phyloP scores from a whole-genome alignment of 92 coral and sea anemone species.

The Diadumene lineata region DNA sequence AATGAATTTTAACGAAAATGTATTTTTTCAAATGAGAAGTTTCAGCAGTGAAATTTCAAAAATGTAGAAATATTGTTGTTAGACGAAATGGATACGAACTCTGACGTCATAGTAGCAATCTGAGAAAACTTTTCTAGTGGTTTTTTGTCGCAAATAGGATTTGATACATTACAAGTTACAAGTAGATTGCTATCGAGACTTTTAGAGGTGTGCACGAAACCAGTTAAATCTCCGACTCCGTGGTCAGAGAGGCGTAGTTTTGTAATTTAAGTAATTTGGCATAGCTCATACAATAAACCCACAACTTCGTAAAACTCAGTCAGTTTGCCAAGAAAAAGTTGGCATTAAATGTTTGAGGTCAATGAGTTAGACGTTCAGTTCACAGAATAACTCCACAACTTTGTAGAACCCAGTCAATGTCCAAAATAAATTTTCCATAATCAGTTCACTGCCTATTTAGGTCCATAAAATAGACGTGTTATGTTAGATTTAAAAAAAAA shows the following conservation, averaged over 20 bases:
- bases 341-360: neutral
- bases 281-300: neutral
- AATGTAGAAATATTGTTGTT: neutral
- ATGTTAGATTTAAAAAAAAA: no score
- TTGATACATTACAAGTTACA: slow-evolving; percentile 9
- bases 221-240: neutral
- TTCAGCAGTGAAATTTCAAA: neutral
- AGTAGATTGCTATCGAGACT: slow-evolving; percentile 11
- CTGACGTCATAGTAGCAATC: neutral
- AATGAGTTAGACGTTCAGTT: no score
- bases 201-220: slow-evolving; percentile 13
- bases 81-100: neutral
- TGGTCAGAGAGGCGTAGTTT: slow-evolving; percentile 25
- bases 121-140: neutral
- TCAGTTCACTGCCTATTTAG: no score
- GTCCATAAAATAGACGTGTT: no score
- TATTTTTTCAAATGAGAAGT: no score
- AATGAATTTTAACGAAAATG: no score
- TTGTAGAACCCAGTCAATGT: no score
- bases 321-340: slow-evolving; percentile 23
- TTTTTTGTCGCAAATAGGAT: neutral
- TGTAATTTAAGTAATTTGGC: neutral
- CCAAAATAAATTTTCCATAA: no score
- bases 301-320: neutral
- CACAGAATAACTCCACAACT: no score